These are phyloP conservation scores for Zaprionus nigranus DNA, from an alignment of 1,140 invertebrate genomes.

Conservation along the genomic window DNA sequence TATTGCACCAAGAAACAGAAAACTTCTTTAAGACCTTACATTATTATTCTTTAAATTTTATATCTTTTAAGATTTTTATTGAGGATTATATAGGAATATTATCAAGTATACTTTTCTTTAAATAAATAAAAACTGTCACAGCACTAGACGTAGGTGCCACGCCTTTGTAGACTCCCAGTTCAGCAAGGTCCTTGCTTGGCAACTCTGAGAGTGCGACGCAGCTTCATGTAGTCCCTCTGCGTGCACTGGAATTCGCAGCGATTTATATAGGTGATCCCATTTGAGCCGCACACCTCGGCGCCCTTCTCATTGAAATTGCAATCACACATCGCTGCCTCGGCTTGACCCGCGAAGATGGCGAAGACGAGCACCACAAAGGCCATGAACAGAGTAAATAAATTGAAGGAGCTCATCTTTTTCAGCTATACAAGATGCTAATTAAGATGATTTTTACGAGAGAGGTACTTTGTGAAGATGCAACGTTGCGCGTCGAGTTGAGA, in stretches of 20 bases:
- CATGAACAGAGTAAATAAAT: constrained; percentile 43
- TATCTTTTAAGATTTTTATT: background rate
- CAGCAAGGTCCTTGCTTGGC: constrained; percentile 51
- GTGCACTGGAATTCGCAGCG: constrained; percentile 79
- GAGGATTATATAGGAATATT: background rate
- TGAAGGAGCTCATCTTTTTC: constrained; percentile 63
- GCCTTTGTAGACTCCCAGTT: background rate
- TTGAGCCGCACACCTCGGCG: constrained; percentile 65
- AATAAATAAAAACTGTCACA: background rate
- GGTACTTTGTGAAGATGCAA: constrained; percentile 22
- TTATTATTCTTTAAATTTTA: too few relatives aligned
- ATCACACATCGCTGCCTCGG: constrained; percentile 65
- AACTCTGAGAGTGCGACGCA: constrained; percentile 59
- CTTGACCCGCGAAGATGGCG: constrained; percentile 21
- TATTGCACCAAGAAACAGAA: too few relatives aligned
- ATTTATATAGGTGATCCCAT: constrained; percentile 75
- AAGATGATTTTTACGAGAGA: background rate
- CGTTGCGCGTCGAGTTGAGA: constrained; percentile 43
- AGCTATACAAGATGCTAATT: constrained; percentile 25
- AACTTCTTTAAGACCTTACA: too few relatives aligned
- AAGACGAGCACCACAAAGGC: constrained; percentile 8
- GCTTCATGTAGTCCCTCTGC: constrained; percentile 62
- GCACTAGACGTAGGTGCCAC: background rate
- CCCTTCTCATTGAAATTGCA: constrained; percentile 65
- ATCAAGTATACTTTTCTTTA: background rate